Conservation (phyloP, 92 coral and sea anemone genomes). For the Pocillopora grandis region DNA sequence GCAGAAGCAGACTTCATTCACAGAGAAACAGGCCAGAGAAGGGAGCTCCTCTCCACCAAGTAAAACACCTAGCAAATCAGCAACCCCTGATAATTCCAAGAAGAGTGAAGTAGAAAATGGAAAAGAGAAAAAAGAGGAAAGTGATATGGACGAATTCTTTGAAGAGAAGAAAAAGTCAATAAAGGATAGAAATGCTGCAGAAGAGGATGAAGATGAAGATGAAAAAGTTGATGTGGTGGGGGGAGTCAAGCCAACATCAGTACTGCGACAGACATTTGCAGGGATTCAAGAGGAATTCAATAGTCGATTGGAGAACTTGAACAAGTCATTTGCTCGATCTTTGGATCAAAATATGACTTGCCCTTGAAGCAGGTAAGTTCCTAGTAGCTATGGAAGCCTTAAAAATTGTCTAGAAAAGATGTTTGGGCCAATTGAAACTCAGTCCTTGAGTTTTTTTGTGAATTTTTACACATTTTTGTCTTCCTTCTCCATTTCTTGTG, state of each 20-base stretch:
- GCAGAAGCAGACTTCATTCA: conserved; percentile 33
- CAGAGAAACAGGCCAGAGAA: conserved; percentile 38
- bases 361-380: conserved; percentile 32
- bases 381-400: not conserved
- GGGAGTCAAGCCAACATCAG: conserved; percentile 54
- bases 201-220: conserved; percentile 32
- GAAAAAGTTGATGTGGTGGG: conserved; percentile 52
- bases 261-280: conserved; percentile 79
- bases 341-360: conserved; percentile 64
- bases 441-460: too few relatives aligned
- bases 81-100: conserved; percentile 38
- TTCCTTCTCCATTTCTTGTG: too few relatives aligned
- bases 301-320: conserved; percentile 84
- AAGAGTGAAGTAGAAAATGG: conserved; percentile 51
- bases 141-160: conserved; percentile 5
- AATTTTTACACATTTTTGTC: too few relatives aligned
- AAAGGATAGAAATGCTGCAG: conserved; percentile 25
- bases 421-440: too few relatives aligned
- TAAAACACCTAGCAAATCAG: conserved; percentile 33
- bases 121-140: conserved; percentile 14
- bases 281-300: conserved; percentile 93
- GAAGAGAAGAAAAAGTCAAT: conserved; percentile 5
- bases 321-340: conserved; percentile 80
- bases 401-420: too few relatives aligned
- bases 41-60: conserved; percentile 36